phyloP scores from a whole-genome alignment of 2,113 vertebrate species.

The Platysteira castanea region DNA sequence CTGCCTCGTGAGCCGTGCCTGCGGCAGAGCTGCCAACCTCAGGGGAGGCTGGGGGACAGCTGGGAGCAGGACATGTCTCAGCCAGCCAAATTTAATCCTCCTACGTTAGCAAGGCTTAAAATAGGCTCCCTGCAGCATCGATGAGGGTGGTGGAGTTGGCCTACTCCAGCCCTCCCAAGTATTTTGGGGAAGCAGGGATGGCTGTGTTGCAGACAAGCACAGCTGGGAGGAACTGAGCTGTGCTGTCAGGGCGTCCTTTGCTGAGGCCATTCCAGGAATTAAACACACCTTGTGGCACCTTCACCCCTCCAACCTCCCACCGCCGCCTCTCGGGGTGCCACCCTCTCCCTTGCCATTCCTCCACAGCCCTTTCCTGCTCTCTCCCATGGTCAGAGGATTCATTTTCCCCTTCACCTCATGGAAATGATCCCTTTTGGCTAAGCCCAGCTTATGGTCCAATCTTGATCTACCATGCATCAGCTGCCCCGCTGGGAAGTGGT shows the following conservation, averaged over 20 bases:
- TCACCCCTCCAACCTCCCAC: background rate
- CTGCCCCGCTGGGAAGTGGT: background rate
- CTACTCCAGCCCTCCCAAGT: constrained; percentile 57
- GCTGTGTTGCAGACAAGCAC: constrained; percentile 38
- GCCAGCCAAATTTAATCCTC: constrained; percentile 70
- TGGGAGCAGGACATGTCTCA: constrained; percentile 70
- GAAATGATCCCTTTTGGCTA: background rate
- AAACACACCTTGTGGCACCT: background rate
- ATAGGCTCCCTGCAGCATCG: constrained; percentile 65
- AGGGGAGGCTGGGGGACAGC: constrained; percentile 66
- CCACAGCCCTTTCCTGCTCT: background rate
- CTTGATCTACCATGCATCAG: background rate
- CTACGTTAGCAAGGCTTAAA: constrained; percentile 69
- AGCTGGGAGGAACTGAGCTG: constrained; percentile 5
- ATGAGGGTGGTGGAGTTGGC: constrained; percentile 62
- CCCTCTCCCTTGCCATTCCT: background rate
- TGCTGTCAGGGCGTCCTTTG: background rate
- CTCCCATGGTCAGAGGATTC: background rate
- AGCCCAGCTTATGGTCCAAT: accelerated
- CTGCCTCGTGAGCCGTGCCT: background rate
- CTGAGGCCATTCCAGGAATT: background rate
- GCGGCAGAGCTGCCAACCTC: constrained; percentile 50
- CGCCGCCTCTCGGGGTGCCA: background rate
- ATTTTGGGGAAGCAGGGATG: constrained; percentile 51
- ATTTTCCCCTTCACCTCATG: background rate